Conservation (phyloP, 2,797 vertebrate genomes). For the Xyrichtys novacula region DNA sequence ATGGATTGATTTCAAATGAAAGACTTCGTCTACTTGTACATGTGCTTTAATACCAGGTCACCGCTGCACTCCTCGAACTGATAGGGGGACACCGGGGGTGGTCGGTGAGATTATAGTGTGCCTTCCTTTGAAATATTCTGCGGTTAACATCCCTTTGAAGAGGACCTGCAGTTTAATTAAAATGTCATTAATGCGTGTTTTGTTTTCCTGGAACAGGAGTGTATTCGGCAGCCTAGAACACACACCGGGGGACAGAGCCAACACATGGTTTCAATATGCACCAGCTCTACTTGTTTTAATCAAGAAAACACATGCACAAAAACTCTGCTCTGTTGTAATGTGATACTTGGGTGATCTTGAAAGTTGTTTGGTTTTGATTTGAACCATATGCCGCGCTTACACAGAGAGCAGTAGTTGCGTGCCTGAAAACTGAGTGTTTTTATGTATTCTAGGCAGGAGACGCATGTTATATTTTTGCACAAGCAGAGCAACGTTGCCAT, state of each 20-base stretch:
- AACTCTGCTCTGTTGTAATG: slow-evolving; percentile 38
- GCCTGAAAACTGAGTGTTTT: slow-evolving; percentile 18
- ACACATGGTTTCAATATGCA: slow-evolving; percentile 67
- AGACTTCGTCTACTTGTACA: neutral
- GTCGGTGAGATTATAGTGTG: neutral
- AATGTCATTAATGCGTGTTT: slow-evolving; percentile 42
- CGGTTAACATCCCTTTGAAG: slow-evolving; percentile 1
- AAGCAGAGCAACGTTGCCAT: slow-evolving; percentile 8
- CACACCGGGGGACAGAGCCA: slow-evolving; percentile 20
- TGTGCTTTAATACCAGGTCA: neutral
- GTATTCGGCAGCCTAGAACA: slow-evolving; percentile 17
- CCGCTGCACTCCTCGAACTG: neutral
- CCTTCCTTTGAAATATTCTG: neutral
- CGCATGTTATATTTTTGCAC: slow-evolving; percentile 3
- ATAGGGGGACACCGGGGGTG: neutral
- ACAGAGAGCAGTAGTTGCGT: slow-evolving; percentile 28
- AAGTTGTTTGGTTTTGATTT: slow-evolving; percentile 48
- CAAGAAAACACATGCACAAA: slow-evolving; percentile 19
- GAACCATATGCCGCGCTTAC: slow-evolving; percentile 54
- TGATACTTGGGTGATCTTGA: slow-evolving; percentile 26
- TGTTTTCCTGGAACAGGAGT: slow-evolving; percentile 30
- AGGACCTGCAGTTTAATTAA: slow-evolving; percentile 19
- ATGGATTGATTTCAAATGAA: too few species aligned
- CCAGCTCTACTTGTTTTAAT: slow-evolving; percentile 47
- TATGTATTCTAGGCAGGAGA: slow-evolving; percentile 27